These are phyloP conservation scores for Onychostoma macrolepis DNA, from an alignment of 2,113 vertebrate species.

Conservation along the genomic window DNA sequence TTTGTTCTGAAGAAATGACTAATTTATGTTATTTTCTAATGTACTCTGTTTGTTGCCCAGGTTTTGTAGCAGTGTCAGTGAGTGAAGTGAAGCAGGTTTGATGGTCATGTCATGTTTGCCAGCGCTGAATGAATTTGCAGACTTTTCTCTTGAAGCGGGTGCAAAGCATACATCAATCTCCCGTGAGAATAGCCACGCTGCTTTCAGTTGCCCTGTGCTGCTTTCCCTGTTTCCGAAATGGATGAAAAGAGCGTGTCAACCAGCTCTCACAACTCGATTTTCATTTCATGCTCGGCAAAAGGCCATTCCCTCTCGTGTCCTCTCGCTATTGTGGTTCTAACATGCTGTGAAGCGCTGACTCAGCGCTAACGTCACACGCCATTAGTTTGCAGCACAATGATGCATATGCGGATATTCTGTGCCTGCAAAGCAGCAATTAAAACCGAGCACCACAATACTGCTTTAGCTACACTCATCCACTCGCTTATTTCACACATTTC, in stretches of 20 bases:
- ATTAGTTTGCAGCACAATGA: slow-evolving; percentile 56
- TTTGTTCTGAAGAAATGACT: not conserved
- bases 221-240: not conserved
- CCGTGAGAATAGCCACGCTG: not conserved
- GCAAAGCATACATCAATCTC: not conserved
- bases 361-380: slow-evolving; percentile 38
- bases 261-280: slow-evolving; percentile 18
- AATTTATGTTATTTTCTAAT: not conserved
- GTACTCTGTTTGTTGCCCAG: not conserved
- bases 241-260: slow-evolving; percentile 19
- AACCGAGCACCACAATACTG: slow-evolving; percentile 26
- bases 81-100: not conserved
- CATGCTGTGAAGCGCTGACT: slow-evolving; percentile 55
- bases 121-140: not conserved
- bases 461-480: not conserved
- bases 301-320: slow-evolving; percentile 45
- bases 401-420: slow-evolving; percentile 42
- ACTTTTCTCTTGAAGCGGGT: not conserved
- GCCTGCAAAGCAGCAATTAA: slow-evolving; percentile 51
- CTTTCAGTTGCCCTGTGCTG: not conserved
- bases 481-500: not conserved
- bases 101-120: not conserved
- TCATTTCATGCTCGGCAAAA: slow-evolving; percentile 27
- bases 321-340: slow-evolving; percentile 17
- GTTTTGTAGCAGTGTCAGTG: not conserved